A percentile compares a stretch with the other conserved stretches of the same genome.
These are phyloP conservation scores for Phylloscopus collybita DNA, from an alignment of 2,797 vertebrate genomes.

Conservation along the genomic window DNA sequence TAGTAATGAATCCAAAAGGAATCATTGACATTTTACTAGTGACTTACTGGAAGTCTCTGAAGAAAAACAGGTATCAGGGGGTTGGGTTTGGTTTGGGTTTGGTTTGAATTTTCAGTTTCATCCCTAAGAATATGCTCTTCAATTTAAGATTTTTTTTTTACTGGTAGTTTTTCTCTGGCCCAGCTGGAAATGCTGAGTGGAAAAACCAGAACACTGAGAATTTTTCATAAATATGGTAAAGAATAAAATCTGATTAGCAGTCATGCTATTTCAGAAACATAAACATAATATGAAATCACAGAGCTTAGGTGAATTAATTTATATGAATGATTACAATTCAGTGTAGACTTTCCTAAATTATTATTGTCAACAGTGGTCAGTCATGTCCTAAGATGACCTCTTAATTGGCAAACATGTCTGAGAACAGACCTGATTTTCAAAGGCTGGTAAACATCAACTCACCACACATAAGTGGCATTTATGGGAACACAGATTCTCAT, in stretches of 20 bases:
- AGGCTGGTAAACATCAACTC: slow-evolving; percentile 18
- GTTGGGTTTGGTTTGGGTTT: neutral
- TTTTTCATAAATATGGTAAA: neutral
- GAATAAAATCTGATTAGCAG: neutral
- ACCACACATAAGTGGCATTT: slow-evolving; percentile 17
- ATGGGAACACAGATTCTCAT: neutral
- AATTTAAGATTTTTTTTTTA: neutral
- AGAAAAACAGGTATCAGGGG: slow-evolving; percentile 26
- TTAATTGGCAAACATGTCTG: slow-evolving; percentile 15
- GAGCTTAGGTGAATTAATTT: neutral
- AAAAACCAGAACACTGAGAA: neutral
- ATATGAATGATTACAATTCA: neutral
- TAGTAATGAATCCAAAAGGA: slow-evolving; percentile 38
- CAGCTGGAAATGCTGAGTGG: neutral
- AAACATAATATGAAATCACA: neutral
- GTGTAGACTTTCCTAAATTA: slow-evolving; percentile 1
- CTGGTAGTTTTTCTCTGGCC: slow-evolving; percentile 5
- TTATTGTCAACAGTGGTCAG: slow-evolving; percentile 2
- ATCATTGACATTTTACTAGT: slow-evolving; percentile 36
- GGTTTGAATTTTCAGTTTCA: slow-evolving; percentile 14
- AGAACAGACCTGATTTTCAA: slow-evolving; percentile 19
- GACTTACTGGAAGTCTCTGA: slow-evolving; percentile 30
- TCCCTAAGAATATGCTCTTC: neutral
- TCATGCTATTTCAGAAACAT: neutral
- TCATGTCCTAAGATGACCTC: slow-evolving; percentile 5